Base-by-base conservation (phyloP, 2,888 invertebrate species). In the Meliscaeva auricollis region DNA sequence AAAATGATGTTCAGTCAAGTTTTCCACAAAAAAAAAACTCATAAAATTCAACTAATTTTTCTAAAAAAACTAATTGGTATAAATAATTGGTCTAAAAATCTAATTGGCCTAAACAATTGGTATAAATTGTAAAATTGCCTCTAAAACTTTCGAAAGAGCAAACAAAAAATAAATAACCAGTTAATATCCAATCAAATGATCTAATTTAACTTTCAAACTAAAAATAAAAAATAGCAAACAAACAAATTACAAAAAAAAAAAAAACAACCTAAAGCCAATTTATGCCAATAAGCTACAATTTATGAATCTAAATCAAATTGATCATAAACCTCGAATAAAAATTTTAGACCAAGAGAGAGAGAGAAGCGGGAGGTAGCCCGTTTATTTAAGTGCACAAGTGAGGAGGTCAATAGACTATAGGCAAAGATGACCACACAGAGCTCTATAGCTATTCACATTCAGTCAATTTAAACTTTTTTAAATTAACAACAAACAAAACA, bases 381-480 rank as follows among this genome's bases (percentile, higher is more conserved):
- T 56, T 9, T 54, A 50, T 13, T 26, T 50, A 35, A 48, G 50
- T 35, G 50, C 52, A 32, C 70, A 52, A 83, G 35, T 69, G 62
- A 41, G 69, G 74, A 83, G 83, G 83, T 83, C 83, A 83, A 83
- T 74, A 83, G 72, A 83, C 82, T 73, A 78, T 69, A 68, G 82
- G 44, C 82, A 52, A 72, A 58, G 54, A 66, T 72, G 77, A 76
- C 70, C 56, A 70, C 62, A 44, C 22, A 44, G 41, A 44, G 22
- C 32, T 32, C 4, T 32, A 17, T 32, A 56, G 58, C 60, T 60
- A 68, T 66, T 54, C 50, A 52, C 32, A 60, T 64, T 82, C 58
- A 48, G 48, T 74, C 74, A 78, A 78, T 83, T 83, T 78, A 78
- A 74, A 69, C 50, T 69, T 66, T 35, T 26, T 4, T 69, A 74